Conservation (phyloP, 2,888 invertebrate species). For the Macaria notata region DNA sequence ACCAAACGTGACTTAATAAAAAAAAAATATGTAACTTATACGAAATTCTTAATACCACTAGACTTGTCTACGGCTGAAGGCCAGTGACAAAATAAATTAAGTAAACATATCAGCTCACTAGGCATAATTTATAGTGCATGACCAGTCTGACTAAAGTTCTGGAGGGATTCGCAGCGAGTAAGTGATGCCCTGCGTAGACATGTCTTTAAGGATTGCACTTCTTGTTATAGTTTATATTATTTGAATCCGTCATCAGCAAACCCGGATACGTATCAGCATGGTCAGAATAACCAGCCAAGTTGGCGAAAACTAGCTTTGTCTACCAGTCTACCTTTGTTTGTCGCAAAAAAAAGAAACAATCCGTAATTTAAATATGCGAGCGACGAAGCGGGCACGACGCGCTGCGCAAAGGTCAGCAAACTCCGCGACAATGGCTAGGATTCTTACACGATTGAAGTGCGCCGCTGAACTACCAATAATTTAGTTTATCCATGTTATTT, state of each 20-base stretch:
- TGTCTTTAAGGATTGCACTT: too few relatives aligned
- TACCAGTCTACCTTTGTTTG: constrained; percentile 2
- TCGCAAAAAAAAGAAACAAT: constrained; percentile 13
- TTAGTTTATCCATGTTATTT: constrained; percentile 1
- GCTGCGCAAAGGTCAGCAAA: constrained; percentile 61
- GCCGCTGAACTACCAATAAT: constrained; percentile 33
- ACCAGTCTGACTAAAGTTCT: too few relatives aligned
- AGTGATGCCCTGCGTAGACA: too few relatives aligned
- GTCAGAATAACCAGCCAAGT: background rate
- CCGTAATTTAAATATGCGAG: constrained; percentile 53
- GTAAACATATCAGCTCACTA: constrained; percentile 29
- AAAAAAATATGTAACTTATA: too few relatives aligned
- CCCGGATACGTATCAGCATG: constrained; percentile 3
- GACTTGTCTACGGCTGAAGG: constrained; percentile 21
- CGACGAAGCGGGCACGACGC: constrained; percentile 8
- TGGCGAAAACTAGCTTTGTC: constrained; percentile 9
- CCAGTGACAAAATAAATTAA: constrained; percentile 31
- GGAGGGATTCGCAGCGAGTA: too few relatives aligned
- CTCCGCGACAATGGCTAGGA: constrained; percentile 61
- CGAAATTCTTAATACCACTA: constrained; percentile 1
- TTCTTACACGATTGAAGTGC: constrained; percentile 55
- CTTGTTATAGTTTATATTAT: too few relatives aligned
- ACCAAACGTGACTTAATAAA: too few relatives aligned
- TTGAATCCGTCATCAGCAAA: background rate
- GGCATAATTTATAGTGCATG: background rate